phyloP scores from a whole-genome alignment of 2,113 vertebrate species.

The Shinisaurus crocodilurus region DNA sequence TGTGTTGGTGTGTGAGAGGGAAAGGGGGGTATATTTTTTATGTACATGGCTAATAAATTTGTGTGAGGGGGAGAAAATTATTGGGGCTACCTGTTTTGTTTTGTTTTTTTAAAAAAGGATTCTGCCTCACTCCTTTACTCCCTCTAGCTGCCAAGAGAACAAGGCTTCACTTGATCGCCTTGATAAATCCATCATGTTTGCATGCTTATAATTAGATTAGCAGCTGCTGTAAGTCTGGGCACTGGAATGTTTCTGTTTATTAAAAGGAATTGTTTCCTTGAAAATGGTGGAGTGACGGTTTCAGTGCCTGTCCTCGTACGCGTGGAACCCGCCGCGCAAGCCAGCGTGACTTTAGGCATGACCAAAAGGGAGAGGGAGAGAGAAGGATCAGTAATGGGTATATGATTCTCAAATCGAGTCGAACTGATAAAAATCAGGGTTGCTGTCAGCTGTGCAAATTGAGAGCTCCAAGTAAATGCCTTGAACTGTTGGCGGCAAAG shows the following conservation, averaged over 20 bases:
- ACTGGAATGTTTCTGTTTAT: constrained; percentile 64
- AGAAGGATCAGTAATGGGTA: constrained; percentile 66
- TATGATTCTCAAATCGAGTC: constrained; percentile 70
- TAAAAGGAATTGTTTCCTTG: constrained; percentile 65
- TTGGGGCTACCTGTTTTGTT: constrained; percentile 50
- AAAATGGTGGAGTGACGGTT: constrained; percentile 55
- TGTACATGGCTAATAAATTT: background rate
- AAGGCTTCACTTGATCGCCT: constrained; percentile 65
- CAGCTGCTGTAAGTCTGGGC: constrained; percentile 63
- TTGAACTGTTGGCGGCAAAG: constrained; percentile 51
- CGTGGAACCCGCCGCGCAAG: constrained; percentile 42
- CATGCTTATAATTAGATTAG: constrained; percentile 73
- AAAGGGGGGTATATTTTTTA: background rate
- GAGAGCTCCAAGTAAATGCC: constrained; percentile 72
- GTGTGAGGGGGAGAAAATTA: constrained; percentile 16
- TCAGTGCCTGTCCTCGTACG: constrained; percentile 48
- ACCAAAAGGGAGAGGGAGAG: background rate
- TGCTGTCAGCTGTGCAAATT: constrained; percentile 73
- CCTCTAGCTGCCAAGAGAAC: constrained; percentile 42
- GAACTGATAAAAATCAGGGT: constrained; percentile 76
- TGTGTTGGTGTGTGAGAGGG: background rate
- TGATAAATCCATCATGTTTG: constrained; percentile 69
- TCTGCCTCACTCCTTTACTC: constrained; percentile 17
- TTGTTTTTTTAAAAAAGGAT: constrained; percentile 30
- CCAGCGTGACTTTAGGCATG: constrained; percentile 56